These are phyloP conservation scores for Dryocosmus kuriphilus DNA, from an alignment of 2,888 invertebrate genomes.

Conservation along the genomic window DNA sequence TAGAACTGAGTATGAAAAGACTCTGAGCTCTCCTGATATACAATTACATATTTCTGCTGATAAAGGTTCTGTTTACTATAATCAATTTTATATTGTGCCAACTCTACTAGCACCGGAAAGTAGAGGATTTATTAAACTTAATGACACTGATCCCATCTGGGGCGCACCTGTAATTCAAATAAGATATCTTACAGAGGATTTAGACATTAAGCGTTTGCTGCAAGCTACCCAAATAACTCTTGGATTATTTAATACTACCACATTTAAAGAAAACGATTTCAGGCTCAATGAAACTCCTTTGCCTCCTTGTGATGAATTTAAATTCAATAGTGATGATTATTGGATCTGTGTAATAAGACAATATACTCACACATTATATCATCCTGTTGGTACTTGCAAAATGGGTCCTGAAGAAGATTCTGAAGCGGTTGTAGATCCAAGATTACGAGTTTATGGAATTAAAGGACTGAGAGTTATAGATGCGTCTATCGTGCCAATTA, in stretches of 20 bases:
- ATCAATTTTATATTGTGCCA: constrained; percentile 43
- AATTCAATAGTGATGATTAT: constrained; percentile 71
- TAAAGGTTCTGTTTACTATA: constrained; percentile 48
- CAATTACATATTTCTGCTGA: constrained; percentile 75
- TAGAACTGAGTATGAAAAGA: constrained; percentile 79
- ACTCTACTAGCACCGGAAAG: constrained; percentile 52
- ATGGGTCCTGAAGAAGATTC: constrained; percentile 80
- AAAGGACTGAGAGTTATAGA: constrained; percentile 83
- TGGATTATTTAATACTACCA: not conserved
- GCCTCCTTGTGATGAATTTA: constrained; percentile 31
- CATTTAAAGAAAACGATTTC: not conserved
- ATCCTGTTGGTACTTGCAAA: constrained; percentile 82
- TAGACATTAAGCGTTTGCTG: not conserved
- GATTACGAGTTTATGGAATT: constrained; percentile 82
- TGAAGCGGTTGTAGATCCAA: constrained; percentile 80
- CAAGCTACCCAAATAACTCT: not conserved
- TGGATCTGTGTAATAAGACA: constrained; percentile 79
- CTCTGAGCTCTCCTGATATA: constrained; percentile 81
- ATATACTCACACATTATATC: constrained; percentile 80
- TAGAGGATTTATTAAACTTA: constrained; percentile 52
- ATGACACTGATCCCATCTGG: too few relatives aligned
- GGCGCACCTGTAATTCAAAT: not conserved
- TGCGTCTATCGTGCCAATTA: constrained; percentile 83
- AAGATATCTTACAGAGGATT: not conserved
- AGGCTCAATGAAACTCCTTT: not conserved